Base-by-base conservation (phyloP, 2,797 vertebrate species). In the Enteromius trimaculatus region DNA sequence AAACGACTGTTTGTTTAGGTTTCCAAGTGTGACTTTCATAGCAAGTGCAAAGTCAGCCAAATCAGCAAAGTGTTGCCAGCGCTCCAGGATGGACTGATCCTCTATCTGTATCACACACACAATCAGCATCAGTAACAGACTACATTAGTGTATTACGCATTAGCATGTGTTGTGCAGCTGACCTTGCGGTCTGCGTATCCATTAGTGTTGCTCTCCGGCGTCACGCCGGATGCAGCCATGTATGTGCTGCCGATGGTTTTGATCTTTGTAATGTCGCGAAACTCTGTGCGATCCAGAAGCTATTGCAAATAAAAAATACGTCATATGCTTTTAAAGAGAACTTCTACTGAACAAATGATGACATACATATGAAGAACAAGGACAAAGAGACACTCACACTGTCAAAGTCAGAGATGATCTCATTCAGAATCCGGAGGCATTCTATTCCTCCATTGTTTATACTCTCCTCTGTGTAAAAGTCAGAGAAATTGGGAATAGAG, bases 231-330 rank as follows among this genome's bases (percentile, higher is more conserved):
- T 0, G 98, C 97, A 0, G 98, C 98, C 98, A 99, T 99, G 81
- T 99, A 99, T 39, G 98, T 99, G 93, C 98, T 99, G 87, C 98
- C 98, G 3, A 99, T 99, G 9, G 97, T 99, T 90, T 99, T 99
- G 88, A 99, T 99, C 91, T 99, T 99, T 51, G 98, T 99, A 90
- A 99, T 98, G 89, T 92, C 94, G 19, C 95, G 95, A 88, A 98
- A 99, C 21, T 96, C 97, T 0, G 96, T 93, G 26, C 96, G 92
- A 55, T 99, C 97, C 82, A 99, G 88, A 84, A 99, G 93, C 98
- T 99, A 89, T 47, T 53, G 21, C 44, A 19, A 68, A 60, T 58
- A 3, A 21, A 31, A 79, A 23, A 31, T 29, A 85, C 34, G 64
- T 21, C 4, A 58, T 39, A 19, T 5, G 4, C 16, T 11, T 51